Evolutionary conservation across 1,140 invertebrate species (phyloP), one percentile per base, ranked within the genome.

Genomic region (Panagrolaimus sp.): DNA sequence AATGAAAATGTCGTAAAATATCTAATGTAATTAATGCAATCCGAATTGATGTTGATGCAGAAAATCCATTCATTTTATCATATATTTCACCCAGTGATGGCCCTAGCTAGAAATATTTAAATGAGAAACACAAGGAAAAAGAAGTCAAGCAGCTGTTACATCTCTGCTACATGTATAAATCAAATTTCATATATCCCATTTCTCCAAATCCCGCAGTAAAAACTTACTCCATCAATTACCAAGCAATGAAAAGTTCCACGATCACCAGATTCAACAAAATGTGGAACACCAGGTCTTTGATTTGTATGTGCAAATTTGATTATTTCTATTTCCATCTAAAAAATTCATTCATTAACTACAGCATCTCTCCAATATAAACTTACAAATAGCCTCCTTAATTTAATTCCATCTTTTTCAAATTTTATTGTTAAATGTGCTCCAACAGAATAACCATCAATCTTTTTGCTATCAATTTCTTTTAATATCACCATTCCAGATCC

Each of bases 211-310:
- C 31, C 2, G 2, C 31, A 20, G 11, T 16, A 57, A 13, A 57
- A 57, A 57, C 51, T 57, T 57, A 57, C 51, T 20, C 51, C 51
- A 57, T 57, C 51, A 27, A 57, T 27, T 9, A 57, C 27, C 27
- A 57, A 27, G 8, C 51, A 57, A 13, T 57, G 20, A 27, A 57
- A 57, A 57, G n/a, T 13, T 11, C 27, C 27, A 23, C 20, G 51
- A 25, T 57, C 51, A 27, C 51, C 51, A 57, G 20, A 20, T n/a
- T 57, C 51, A 27, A 57, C 27, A 13, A 25, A 57, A n/a, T 25
- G 20, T 4, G 51, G 51, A 1, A 57, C 51, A 25, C 51, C 20
- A 13, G 51, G 11, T 20, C 20, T 57, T 4, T 13, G n/a, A 16
- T 57, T 57, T 20, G 51, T 27, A 1, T 57, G 51, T 20, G 51